Percentiles rank a stretch among this genome's conserved stretches.
Conservation (phyloP, 37 sponge, comb jelly and placozoan genomes). For the Geodia barretti region DNA sequence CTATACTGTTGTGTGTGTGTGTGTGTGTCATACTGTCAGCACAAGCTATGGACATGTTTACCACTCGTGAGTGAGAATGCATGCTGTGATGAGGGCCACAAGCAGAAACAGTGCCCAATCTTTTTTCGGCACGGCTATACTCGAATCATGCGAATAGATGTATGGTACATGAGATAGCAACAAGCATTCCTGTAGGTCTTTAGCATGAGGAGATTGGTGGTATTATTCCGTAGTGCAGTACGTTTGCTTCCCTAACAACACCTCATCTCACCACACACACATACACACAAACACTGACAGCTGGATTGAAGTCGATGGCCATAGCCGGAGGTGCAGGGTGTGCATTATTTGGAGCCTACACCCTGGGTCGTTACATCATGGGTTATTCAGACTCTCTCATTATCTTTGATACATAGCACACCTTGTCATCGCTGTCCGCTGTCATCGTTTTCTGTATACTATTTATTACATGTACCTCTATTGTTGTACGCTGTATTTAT, state of each 20-base stretch:
- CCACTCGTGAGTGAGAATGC: background rate
- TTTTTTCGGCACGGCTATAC: too few species aligned
- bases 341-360: constrained; percentile 38
- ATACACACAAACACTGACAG: constrained; percentile 10
- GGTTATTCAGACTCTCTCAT: background rate
- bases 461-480: too few species aligned
- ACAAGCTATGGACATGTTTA: background rate
- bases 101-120: background rate
- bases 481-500: too few species aligned
- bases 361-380: background rate
- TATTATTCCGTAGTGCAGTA: too few species aligned
- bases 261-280: too few species aligned
- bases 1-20: background rate
- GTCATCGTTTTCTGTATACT: too few species aligned
- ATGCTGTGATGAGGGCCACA: background rate
- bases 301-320: constrained; percentile 52
- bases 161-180: too few species aligned
- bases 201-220: too few species aligned
- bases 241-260: too few species aligned
- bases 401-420: background rate
- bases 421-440: too few species aligned
- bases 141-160: too few species aligned
- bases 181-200: too few species aligned
- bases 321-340: constrained; percentile 52
- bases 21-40: constrained; percentile 3